A percentile compares a stretch with the other conserved stretches of the same genome.
Conservation (phyloP, 1,140 invertebrate species). For the Euborellia annulipes region DNA sequence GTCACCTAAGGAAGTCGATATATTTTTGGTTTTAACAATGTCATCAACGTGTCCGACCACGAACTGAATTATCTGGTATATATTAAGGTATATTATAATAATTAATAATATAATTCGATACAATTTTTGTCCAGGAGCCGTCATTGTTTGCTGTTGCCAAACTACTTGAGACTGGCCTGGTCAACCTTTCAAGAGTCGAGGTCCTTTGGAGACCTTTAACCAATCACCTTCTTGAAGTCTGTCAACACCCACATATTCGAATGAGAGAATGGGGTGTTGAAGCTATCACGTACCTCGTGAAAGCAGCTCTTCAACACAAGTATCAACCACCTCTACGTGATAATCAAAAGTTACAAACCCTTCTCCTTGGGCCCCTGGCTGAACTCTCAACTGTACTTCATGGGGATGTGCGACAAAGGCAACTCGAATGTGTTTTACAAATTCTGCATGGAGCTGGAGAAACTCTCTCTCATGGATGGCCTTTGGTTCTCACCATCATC, state of each 20-base stretch:
- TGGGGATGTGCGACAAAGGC: slow-evolving; percentile 84
- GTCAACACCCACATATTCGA: slow-evolving; percentile 84
- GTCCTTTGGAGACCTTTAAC: slow-evolving; percentile 94
- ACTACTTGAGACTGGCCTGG: slow-evolving; percentile 86
- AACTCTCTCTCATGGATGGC: slow-evolving; percentile 83
- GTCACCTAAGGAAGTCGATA: too few relatives aligned
- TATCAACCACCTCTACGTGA: slow-evolving; percentile 68
- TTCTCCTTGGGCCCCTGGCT: slow-evolving; percentile 73
- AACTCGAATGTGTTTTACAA: slow-evolving; percentile 86
- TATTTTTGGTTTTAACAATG: too few relatives aligned
- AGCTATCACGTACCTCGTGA: slow-evolving; percentile 87
- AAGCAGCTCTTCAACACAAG: slow-evolving; percentile 78
- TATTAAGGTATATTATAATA: slow-evolving; percentile 11
- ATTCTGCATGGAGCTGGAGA: slow-evolving; percentile 87
- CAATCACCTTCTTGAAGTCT: slow-evolving; percentile 88
- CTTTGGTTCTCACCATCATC: slow-evolving; percentile 83
- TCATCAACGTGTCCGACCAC: too few relatives aligned
- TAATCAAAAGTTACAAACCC: slow-evolving; percentile 71
- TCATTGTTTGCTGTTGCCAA: slow-evolving; percentile 96
- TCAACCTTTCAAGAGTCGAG: slow-evolving; percentile 85
- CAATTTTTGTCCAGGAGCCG: slow-evolving; percentile 53
- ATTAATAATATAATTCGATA: too few relatives aligned
- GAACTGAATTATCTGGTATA: too few relatives aligned
- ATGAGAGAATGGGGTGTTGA: slow-evolving; percentile 97
- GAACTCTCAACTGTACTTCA: slow-evolving; percentile 79